phyloP scores from a whole-genome alignment of 1,140 invertebrate genomes.

The Lepidostoma basale region DNA sequence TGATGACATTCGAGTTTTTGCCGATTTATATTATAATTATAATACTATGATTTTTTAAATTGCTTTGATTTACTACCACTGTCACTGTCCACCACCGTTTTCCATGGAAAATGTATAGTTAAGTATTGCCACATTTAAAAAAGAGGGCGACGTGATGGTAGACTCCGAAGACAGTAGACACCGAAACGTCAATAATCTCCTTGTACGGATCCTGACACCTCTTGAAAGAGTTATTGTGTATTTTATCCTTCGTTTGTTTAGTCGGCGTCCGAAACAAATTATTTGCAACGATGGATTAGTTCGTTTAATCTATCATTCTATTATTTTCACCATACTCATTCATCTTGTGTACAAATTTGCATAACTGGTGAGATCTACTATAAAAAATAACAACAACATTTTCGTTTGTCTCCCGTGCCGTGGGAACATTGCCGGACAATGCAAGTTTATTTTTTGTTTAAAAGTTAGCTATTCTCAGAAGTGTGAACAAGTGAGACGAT shows the following conservation, averaged over 20 bases:
- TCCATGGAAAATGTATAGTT: no score
- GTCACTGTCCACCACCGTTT: no score
- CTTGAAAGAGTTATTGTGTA: no score
- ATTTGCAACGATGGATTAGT: background rate
- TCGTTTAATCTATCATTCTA: background rate
- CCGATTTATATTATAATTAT: no score
- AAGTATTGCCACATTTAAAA: background rate
- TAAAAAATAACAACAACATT: slow-evolving; percentile 19
- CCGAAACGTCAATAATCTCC: slow-evolving; percentile 35
- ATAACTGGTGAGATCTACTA: no score
- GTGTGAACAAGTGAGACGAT: background rate
- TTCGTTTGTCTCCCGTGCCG: background rate
- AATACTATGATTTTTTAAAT: no score
- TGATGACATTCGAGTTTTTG: no score
- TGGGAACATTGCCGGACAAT: slow-evolving; percentile 6
- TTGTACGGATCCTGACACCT: slow-evolving; percentile 29
- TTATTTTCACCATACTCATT: background rate
- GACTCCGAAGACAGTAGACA: background rate
- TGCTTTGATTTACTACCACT: no score
- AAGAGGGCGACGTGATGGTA: slow-evolving; percentile 14
- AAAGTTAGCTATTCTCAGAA: slow-evolving; percentile 3
- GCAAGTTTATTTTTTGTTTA: background rate
- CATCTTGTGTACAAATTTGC: background rate
- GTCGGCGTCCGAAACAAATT: no score
- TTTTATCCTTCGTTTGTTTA: no score